These are phyloP conservation scores for Cordilura impudica DNA, from an alignment of 2,888 invertebrate genomes.

Conservation along the genomic window DNA sequence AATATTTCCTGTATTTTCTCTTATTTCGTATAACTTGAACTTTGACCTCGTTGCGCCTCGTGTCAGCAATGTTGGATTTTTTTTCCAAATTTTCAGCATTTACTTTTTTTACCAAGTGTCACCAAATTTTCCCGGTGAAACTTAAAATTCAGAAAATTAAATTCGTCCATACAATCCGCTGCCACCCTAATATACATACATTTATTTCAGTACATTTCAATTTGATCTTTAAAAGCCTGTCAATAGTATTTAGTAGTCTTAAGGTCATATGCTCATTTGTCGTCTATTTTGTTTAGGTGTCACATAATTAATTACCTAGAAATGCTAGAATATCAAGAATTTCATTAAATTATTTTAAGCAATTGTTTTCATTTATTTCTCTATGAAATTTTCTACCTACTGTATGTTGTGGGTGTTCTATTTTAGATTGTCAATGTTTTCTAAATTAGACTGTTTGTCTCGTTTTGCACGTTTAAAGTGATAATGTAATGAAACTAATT, in stretches of 20 bases:
- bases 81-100: too few species aligned
- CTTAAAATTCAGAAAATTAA: too few species aligned
- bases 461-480: not conserved
- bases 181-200: too few species aligned
- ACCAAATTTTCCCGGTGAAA: too few species aligned
- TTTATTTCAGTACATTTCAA: too few species aligned
- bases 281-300: constrained; percentile 35
- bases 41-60: too few species aligned
- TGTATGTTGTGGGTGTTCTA: not conserved
- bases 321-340: not conserved
- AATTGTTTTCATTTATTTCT: not conserved
- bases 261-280: constrained; percentile 54
- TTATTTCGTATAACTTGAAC: too few species aligned
- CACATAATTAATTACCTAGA: constrained; percentile 29
- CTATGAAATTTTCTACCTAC: not conserved
- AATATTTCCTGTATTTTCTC: too few species aligned
- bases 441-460: constrained; percentile 5
- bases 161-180: too few species aligned
- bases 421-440: not conserved
- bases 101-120: too few species aligned
- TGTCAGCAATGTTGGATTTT: too few species aligned
- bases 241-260: constrained; percentile 38
- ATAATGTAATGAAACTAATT: constrained; percentile 13
- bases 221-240: constrained; percentile 16
- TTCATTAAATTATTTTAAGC: not conserved